Conservation (phyloP, 2,113 vertebrate species). For the Phrynosoma blainvillii region DNA sequence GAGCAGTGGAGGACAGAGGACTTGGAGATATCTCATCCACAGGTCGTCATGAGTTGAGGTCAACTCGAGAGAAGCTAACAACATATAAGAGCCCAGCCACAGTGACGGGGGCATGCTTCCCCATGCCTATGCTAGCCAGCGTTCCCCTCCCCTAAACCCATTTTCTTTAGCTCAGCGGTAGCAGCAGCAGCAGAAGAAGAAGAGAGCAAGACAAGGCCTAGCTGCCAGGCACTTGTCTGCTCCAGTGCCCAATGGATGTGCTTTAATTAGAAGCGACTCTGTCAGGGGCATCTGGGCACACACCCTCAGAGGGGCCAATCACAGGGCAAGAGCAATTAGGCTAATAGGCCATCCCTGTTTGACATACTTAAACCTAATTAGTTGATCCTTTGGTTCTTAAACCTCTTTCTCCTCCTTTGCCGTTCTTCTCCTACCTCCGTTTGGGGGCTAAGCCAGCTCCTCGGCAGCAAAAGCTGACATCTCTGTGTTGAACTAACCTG, state of each 20-base stretch:
- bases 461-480: not conserved
- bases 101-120: too few species aligned
- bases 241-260: not conserved
- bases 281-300: rapidly evolving
- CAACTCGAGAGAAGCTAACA: too few species aligned
- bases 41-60: too few species aligned
- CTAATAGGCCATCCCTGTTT: not conserved
- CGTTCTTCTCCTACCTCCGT: not conserved
- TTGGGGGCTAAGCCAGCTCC: too few species aligned
- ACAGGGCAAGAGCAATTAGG: not conserved
- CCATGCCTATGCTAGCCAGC: too few species aligned
- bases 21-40: too few species aligned
- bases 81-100: too few species aligned
- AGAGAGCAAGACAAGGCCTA: too few species aligned
- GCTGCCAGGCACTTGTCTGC: not conserved
- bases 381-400: not conserved
- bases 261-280: slow-evolving; percentile 5
- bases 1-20: too few species aligned
- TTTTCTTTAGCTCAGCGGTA: not conserved
- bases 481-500: not conserved
- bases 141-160: not conserved
- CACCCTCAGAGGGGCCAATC: not conserved
- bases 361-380: not conserved
- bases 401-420: not conserved
- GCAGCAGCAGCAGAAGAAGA: not conserved